Percentiles rank a stretch among this genome's conserved stretches.
Conservation (phyloP, 1,140 invertebrate genomes). For the Riptortus pedestris region DNA sequence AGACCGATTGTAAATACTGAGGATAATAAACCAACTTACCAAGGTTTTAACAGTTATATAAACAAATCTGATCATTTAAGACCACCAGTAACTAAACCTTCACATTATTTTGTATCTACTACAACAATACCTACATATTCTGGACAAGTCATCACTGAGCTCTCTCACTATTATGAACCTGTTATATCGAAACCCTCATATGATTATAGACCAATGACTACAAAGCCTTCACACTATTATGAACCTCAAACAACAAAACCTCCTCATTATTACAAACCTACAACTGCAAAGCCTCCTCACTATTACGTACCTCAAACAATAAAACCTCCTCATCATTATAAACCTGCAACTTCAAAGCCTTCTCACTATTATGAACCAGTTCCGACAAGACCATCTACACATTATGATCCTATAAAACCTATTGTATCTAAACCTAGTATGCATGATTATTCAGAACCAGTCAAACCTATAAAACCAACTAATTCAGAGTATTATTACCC, state of each 20-base stretch:
- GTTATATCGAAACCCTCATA: neutral
- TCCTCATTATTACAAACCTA: neutral
- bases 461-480: neutral
- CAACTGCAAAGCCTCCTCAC: neutral
- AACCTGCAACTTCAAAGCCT: neutral
- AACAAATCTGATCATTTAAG: neutral
- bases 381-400: neutral
- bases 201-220: neutral
- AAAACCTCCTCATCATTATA: too few relatives aligned
- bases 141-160: neutral
- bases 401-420: neutral
- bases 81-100: neutral
- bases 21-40: too few relatives aligned
- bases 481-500: neutral
- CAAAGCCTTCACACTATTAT: neutral
- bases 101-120: neutral
- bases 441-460: neutral
- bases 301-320: neutral
- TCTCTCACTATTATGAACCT: neutral
- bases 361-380: neutral
- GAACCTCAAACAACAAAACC: neutral
- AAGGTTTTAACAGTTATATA: conserved; percentile 4
- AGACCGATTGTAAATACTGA: too few relatives aligned
- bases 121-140: neutral
- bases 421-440: neutral